Conservation (phyloP, 2,888 invertebrate species). For the Caenorhabditis panamensis region DNA sequence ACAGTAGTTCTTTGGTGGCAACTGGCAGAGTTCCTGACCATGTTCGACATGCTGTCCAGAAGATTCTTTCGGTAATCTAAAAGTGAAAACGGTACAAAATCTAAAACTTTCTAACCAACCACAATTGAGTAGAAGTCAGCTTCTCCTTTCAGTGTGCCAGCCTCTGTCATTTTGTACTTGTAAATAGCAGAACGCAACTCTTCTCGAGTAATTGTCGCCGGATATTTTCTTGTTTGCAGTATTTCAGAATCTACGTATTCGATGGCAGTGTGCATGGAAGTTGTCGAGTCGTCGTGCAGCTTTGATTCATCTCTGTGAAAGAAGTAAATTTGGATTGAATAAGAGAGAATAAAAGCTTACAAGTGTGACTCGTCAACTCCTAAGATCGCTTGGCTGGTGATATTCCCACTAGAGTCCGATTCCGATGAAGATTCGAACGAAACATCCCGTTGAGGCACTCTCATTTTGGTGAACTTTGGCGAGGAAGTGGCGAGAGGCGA, state of each 20-base stretch:
- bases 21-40: conserved; percentile 35
- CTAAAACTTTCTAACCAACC: neutral
- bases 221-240: neutral
- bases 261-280: conserved; percentile 30
- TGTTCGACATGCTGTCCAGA: conserved; percentile 33
- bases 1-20: neutral
- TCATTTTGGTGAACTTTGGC: conserved; percentile 43
- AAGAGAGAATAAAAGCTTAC: neutral
- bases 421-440: conserved; percentile 33
- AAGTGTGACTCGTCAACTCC: conserved; percentile 46
- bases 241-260: conserved; percentile 24
- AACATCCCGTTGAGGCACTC: neutral
- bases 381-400: conserved; percentile 7
- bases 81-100: neutral
- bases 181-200: conserved; percentile 17
- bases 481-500: conserved; percentile 45
- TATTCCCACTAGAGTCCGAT: conserved; percentile 31
- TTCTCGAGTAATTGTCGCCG: conserved; percentile 8
- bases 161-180: neutral
- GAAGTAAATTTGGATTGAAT: neutral
- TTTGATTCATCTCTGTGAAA: conserved; percentile 32
- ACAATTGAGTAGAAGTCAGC: conserved; percentile 23
- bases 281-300: neutral
- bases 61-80: conserved; percentile 30
- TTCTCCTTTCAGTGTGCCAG: neutral